phyloP scores from a whole-genome alignment of 2,113 vertebrate species.

The Dermatemys mawii region DNA sequence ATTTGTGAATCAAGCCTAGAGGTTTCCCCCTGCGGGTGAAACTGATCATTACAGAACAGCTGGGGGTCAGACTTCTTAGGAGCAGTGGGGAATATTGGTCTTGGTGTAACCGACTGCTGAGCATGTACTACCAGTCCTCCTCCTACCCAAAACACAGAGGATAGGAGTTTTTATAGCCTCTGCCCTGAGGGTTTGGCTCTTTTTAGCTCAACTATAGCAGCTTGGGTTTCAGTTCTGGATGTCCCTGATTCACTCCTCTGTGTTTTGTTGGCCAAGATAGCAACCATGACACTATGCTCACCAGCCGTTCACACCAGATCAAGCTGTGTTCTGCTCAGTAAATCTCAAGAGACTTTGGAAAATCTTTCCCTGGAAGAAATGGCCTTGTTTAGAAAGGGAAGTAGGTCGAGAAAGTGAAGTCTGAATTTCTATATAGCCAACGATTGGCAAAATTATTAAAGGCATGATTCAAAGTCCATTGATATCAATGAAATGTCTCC shows the following conservation, averaged over 20 bases:
- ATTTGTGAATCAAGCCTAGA: not conserved
- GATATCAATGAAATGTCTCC: not conserved
- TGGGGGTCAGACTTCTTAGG: slow-evolving; percentile 7
- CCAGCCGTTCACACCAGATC: not conserved
- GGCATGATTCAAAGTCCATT: not conserved
- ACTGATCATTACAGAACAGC: not conserved
- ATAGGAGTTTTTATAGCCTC: not conserved
- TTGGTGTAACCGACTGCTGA: not conserved
- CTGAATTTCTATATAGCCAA: not conserved
- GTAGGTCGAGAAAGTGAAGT: not conserved
- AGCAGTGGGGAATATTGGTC: not conserved
- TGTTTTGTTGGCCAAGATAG: not conserved
- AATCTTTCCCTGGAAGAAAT: not conserved
- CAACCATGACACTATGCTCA: not conserved
- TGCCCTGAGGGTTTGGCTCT: not conserved
- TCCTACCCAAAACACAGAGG: not conserved
- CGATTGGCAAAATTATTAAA: not conserved
- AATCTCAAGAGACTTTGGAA: not conserved
- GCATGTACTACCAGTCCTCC: too few species aligned
- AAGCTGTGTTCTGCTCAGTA: not conserved
- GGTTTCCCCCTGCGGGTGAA: not conserved
- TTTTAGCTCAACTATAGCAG: not conserved
- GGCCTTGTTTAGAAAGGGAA: not conserved
- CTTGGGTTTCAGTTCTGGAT: not conserved
- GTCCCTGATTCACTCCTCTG: not conserved